These are phyloP conservation scores for Sisyra terminalis DNA, from an alignment of 2,888 invertebrate species.

Conservation along the genomic window DNA sequence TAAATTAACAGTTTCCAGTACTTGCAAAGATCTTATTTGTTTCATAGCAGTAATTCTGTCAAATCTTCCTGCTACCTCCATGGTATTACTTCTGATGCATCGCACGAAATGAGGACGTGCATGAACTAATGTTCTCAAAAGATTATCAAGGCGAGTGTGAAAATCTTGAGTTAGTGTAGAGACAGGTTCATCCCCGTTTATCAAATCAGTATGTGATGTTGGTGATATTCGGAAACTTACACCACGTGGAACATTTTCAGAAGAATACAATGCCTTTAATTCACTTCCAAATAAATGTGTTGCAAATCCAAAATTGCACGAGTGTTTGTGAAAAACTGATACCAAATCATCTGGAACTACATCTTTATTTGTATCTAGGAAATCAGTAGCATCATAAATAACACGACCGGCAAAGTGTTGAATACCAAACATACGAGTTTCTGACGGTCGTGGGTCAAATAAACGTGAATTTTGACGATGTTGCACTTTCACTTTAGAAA, in stretches of 20 bases:
- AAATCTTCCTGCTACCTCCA: conserved; percentile 66
- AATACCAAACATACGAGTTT: conserved; percentile 72
- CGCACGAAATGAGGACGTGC: conserved; percentile 90
- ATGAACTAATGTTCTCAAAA: conserved; percentile 79
- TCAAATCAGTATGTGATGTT: conserved; percentile 66
- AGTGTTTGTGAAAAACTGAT: conserved; percentile 80
- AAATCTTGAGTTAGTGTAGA: conserved; percentile 90
- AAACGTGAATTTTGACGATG: conserved; percentile 70
- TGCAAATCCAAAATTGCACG: conserved; percentile 92
- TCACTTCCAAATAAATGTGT: conserved; percentile 91
- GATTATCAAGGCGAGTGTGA: conserved; percentile 82
- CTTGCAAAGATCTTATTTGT: conserved; percentile 74
- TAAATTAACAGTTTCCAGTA: conserved; percentile 86
- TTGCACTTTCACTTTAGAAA: conserved; percentile 62
- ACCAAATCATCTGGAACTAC: conserved; percentile 84
- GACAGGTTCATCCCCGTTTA: conserved; percentile 71
- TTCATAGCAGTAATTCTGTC: conserved; percentile 70
- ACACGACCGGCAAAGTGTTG: conserved; percentile 81
- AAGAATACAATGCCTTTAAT: conserved; percentile 62
- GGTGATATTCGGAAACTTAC: conserved; percentile 80
- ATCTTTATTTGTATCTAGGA: conserved; percentile 83
- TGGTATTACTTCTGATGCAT: conserved; percentile 75
- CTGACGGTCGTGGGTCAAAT: conserved; percentile 61
- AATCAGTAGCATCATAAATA: conserved; percentile 76
- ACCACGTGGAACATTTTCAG: conserved; percentile 58